A percentile compares a stretch with the other conserved stretches of the same genome.
Conservation (phyloP, 2,888 invertebrate species). For the Amiota communis region DNA sequence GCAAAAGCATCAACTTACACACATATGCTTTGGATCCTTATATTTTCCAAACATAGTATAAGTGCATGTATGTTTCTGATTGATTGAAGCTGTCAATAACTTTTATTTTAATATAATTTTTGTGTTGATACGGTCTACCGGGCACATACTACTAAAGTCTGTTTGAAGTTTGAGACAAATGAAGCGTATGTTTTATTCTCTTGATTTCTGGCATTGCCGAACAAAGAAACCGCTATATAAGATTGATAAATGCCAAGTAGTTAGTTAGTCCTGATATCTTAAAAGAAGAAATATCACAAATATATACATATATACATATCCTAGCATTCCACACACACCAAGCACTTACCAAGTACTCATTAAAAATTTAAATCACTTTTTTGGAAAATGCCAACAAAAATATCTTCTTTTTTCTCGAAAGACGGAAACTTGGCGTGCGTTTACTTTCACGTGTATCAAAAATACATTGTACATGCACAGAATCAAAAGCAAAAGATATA, state of each 20-base stretch:
- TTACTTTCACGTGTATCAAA: neutral
- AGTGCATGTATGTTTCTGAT: conserved; percentile 54
- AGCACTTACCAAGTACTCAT: conserved; percentile 53
- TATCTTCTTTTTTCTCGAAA: conserved; percentile 64
- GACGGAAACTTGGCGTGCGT: conserved; percentile 37
- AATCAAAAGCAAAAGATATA: neutral
- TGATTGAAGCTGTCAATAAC: conserved; percentile 70
- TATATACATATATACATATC: neutral
- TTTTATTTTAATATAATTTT: conserved; percentile 67
- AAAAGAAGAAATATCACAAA: no score
- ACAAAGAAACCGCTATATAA: no score
- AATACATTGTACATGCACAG: neutral
- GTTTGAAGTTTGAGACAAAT: conserved; percentile 52
- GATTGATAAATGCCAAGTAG: no score
- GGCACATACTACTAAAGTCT: conserved; percentile 20
- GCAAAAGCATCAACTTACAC: conserved; percentile 42
- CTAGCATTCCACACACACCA: neutral
- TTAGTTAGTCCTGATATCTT: no score
- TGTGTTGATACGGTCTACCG: conserved; percentile 50
- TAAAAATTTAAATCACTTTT: conserved; percentile 68
- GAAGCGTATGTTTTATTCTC: conserved; percentile 47
- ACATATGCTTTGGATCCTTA: neutral
- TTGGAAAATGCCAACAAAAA: conserved; percentile 66
- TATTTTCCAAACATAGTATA: conserved; percentile 35
- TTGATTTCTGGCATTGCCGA: conserved; percentile 26